Evolutionary conservation across 2,113 vertebrate genomes (phyloP).

Genomic region (Phalacrocorax brasilianus): DNA sequence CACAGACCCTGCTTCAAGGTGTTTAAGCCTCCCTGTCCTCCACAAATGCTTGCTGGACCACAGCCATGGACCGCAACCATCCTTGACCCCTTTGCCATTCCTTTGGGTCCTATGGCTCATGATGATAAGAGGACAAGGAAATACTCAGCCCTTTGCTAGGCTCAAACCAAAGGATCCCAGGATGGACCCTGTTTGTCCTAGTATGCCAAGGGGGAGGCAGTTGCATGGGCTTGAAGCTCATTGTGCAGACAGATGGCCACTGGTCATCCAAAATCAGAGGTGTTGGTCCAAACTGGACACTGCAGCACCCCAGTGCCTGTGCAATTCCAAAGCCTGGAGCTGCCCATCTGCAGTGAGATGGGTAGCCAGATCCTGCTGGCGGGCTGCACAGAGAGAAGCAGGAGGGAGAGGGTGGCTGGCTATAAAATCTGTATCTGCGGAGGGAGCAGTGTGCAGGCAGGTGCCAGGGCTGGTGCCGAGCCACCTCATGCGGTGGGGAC

Average conservation of each 20-base stretch:
- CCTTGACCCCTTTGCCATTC: background rate
- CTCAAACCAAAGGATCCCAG: background rate
- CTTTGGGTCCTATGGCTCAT: background rate
- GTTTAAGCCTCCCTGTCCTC: background rate
- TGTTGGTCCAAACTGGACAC: background rate
- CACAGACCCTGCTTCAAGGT: background rate
- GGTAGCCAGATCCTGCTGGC: background rate
- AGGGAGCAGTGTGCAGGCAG: background rate
- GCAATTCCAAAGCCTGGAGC: background rate
- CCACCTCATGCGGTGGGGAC: rapidly evolving
- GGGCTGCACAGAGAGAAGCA: background rate
- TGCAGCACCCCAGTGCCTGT: background rate
- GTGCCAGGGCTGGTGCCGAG: no score
- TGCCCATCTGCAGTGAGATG: background rate
- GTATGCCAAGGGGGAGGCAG: background rate
- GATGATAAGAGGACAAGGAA: background rate
- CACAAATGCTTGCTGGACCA: background rate
- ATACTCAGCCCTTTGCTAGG: background rate
- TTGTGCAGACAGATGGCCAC: background rate
- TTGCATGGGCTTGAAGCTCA: background rate
- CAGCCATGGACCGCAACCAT: background rate
- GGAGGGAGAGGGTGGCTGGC: no score
- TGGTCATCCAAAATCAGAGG: background rate
- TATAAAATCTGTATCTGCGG: background rate
- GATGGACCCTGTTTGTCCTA: background rate